A percentile compares a stretch with the other conserved stretches of the same genome.
Evolutionary conservation across 2,113 vertebrate genomes (phyloP).

Genomic region (Dicentrarchus labrax): DNA sequence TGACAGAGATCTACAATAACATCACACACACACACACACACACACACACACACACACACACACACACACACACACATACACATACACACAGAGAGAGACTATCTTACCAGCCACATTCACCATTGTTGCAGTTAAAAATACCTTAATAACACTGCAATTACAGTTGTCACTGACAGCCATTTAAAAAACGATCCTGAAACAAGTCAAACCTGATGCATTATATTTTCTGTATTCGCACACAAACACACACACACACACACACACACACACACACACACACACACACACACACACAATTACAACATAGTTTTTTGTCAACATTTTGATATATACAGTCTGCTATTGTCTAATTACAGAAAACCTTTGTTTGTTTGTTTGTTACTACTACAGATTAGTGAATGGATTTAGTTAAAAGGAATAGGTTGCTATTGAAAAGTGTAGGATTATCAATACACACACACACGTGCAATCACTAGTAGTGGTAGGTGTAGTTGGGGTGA

Average conservation of each 20-base stretch:
- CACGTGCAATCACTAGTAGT: background rate
- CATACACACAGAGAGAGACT: too few species aligned
- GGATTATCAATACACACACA: constrained; percentile 1
- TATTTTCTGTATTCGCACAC: background rate
- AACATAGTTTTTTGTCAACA: background rate
- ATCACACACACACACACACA: constrained; percentile 9
- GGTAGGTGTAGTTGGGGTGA: background rate
- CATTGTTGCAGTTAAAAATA: background rate
- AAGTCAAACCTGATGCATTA: background rate
- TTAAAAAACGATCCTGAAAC: background rate
- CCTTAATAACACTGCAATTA: background rate
- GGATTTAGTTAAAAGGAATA: constrained; percentile 10
- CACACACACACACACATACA: constrained; percentile 11
- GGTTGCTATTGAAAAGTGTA: background rate
- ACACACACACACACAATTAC: background rate
- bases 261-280: too few species aligned
- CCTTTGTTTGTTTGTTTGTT: background rate
- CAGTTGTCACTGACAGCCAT: background rate
- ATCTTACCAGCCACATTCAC: background rate
- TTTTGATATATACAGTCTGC: background rate
- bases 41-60: constrained; percentile 12
- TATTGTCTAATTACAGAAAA: constrained; percentile 4
- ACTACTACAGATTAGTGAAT: constrained; percentile 11
- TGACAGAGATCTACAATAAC: constrained; percentile 88
- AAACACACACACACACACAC: background rate